Conservation (phyloP, 1,140 invertebrate species). For the Grapholita molesta region DNA sequence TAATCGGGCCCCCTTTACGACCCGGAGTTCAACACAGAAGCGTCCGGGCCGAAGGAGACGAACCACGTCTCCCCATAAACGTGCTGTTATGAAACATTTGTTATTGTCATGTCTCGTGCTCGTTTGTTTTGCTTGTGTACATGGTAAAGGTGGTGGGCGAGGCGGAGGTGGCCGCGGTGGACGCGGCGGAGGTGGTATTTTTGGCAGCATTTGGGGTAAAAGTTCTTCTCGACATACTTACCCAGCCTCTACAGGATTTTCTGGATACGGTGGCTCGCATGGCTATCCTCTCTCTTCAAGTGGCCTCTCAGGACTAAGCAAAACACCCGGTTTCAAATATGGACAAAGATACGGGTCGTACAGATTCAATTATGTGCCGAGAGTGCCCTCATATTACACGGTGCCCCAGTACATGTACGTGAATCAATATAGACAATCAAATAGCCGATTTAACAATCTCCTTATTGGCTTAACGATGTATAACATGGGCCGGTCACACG, state of each 20-base stretch:
- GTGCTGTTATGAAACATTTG: conserved; percentile 2
- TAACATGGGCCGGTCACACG: conserved; percentile 2
- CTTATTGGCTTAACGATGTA: conserved; percentile 7
- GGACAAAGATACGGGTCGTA: conserved; percentile 5
- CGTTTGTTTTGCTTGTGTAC: not conserved
- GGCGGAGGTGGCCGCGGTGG: conserved; percentile 11
- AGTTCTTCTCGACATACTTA: conserved; percentile 5
- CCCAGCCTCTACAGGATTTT: not conserved
- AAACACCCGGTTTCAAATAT: not conserved
- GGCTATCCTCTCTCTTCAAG: conserved; percentile 9
- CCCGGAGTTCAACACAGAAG: not conserved
- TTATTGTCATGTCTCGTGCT: conserved; percentile 7
- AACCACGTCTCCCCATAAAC: not conserved
- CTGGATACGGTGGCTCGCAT: conserved; percentile 6
- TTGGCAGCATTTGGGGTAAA: not conserved
- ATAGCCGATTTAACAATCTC: conserved; percentile 6
- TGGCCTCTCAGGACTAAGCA: conserved; percentile 10
- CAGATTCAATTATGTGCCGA: not conserved
- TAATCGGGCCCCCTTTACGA: not conserved
- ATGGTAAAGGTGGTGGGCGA: conserved; percentile 13
- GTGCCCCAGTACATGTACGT: conserved; percentile 8
- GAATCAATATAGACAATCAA: conserved; percentile 2
- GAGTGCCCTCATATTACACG: conserved; percentile 13
- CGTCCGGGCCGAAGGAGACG: not conserved
- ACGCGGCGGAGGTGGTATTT: not conserved